phyloP scores from a whole-genome alignment of 2,888 invertebrate species.

The Ophion slaviceki region DNA sequence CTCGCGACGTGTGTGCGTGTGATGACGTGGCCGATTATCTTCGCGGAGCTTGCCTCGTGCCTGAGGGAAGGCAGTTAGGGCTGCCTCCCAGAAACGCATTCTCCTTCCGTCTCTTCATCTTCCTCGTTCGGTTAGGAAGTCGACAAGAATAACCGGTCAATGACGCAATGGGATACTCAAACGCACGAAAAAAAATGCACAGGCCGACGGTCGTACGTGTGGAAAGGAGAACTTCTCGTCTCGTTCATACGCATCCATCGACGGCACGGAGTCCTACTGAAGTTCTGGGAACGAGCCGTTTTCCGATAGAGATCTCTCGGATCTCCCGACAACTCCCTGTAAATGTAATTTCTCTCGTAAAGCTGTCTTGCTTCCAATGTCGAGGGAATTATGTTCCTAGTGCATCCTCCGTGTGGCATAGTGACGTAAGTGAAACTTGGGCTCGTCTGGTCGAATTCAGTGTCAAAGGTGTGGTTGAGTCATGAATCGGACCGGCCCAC shows the following conservation, averaged over 20 bases:
- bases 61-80: not conserved
- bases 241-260: constrained; percentile 21
- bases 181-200: not conserved
- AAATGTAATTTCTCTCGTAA: not conserved
- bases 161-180: constrained; percentile 13
- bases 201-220: not conserved
- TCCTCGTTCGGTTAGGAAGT: not conserved
- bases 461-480: constrained; percentile 20
- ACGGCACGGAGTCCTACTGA: not conserved
- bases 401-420: not conserved
- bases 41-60: not conserved
- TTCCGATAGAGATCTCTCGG: constrained; percentile 48
- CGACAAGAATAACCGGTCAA: constrained; percentile 11
- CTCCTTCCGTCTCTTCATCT: not conserved
- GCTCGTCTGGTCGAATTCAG: not conserved
- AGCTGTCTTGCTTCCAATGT: not conserved
- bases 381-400: not conserved
- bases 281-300: constrained; percentile 49
- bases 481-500: constrained; percentile 1
- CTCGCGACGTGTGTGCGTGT: not conserved
- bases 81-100: not conserved
- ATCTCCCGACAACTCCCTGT: constrained; percentile 33
- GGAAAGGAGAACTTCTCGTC: not conserved
- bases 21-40: constrained; percentile 15
- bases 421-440: not conserved